Evolutionary conservation across 1,140 invertebrate genomes (phyloP).

Genomic region (Ladona fulva): DNA sequence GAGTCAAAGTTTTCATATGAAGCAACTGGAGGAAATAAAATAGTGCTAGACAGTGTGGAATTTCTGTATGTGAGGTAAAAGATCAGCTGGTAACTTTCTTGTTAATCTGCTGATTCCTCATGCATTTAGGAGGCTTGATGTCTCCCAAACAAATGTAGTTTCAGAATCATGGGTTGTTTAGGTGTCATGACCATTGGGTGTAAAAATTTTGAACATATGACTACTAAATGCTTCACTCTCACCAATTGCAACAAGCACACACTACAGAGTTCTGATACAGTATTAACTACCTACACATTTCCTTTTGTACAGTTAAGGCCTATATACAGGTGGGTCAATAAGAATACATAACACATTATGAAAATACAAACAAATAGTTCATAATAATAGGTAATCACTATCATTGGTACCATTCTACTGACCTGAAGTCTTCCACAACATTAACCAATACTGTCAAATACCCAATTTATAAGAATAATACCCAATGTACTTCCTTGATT

Average conservation of each 20-base stretch:
- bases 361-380: conserved; percentile 9
- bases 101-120: neutral
- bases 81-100: neutral
- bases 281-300: neutral
- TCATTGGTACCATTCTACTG: neutral
- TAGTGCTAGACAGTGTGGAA: neutral
- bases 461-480: conserved; percentile 4
- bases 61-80: neutral
- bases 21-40: neutral
- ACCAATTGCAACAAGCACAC: conserved; percentile 4
- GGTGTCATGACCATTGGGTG: neutral
- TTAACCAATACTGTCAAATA: conserved; percentile 2
- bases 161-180: neutral
- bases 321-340: conserved; percentile 14
- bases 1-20: conserved; percentile 7
- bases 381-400: neutral
- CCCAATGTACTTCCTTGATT: conserved; percentile 11
- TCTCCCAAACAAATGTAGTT: neutral
- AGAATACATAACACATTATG: conserved; percentile 12
- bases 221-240: neutral
- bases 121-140: neutral
- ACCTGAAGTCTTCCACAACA: neutral
- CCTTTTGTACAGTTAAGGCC: conserved; percentile 15
- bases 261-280: neutral
- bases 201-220: neutral